Evolutionary conservation across 2,797 vertebrate genomes (phyloP).

Genomic region (Myioborus melanocephalus): DNA sequence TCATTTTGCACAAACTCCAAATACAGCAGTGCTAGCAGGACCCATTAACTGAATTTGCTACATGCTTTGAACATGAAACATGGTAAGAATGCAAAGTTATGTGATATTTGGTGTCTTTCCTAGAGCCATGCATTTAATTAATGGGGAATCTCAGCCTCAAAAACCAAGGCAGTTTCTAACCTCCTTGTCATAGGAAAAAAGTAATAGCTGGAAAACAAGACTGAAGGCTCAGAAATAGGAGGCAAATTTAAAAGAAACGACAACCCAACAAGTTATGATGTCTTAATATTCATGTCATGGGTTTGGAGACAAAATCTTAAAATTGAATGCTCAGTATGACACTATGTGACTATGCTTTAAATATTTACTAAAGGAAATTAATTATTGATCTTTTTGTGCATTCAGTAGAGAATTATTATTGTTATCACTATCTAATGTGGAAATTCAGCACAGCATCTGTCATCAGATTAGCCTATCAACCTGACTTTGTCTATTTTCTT

Average conservation of each 20-base stretch:
- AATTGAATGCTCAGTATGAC: neutral
- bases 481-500: neutral
- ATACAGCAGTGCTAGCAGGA: neutral
- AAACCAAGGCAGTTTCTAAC: neutral
- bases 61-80: conserved; percentile 4
- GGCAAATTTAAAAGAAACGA: neutral
- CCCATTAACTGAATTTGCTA: neutral
- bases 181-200: neutral
- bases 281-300: neutral
- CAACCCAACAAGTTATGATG: neutral
- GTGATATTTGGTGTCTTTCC: conserved; percentile 25
- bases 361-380: neutral
- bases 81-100: neutral
- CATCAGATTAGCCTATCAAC: neutral
- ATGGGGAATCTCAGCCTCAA: neutral
- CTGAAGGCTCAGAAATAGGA: neutral
- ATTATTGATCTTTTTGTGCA: neutral
- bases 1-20: neutral
- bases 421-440: neutral
- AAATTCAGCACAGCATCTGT: neutral
- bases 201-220: neutral
- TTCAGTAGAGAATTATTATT: neutral
- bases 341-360: neutral
- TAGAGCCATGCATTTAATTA: neutral
- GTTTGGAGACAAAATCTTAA: neutral